Base-by-base conservation (phyloP, 2,888 invertebrate genomes). In the Parnassius mnemosyne region DNA sequence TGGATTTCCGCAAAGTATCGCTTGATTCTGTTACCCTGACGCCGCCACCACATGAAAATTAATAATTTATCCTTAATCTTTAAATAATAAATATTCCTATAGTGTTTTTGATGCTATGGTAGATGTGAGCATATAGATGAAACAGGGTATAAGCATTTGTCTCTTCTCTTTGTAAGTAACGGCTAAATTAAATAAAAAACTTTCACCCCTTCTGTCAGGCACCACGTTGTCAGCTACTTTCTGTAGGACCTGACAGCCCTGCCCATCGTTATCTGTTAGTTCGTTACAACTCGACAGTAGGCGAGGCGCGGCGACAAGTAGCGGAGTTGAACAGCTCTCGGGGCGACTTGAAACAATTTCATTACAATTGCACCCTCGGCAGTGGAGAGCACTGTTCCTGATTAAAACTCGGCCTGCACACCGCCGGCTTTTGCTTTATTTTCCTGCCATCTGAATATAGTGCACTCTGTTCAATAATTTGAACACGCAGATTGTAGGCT, bases 341-440 rank as follows among this genome's bases (percentile, higher is more conserved):
- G 79, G 71, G 69, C 71, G 69, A 72, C 77, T 81, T 81, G 79
- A 81, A 83, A 84, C 79, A 85, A 81, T 82, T 81, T 81, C 74
- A 75, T 73, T 74, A 63, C 68, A 77, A 72, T 78, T 76, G 72
- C 73, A 71, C 83, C 81, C 72, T 73, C 75, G 75, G 69, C 71
- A 72, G 74, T 80, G 73, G 74, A 82, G 81, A 75, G 81, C 80
- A 74, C 78, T 78, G 83, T 74, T 72, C 76, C 79, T 87, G 86
- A 86, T 87, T 86, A 85, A 75, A 85, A 84, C 80, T 77, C 76
- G 66, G 74, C 73, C 76, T 72, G 67, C 68, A 69, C 68, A 68
- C 68, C 70, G 71, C 64, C 68, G 66, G 69, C 67, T 68, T 68
- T 73, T 72, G 74, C 75, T 82, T 80, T 81, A 78, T 82, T 81